Base-by-base conservation (phyloP, 2,113 vertebrate genomes). In the Ivindomyrus marchei region DNA sequence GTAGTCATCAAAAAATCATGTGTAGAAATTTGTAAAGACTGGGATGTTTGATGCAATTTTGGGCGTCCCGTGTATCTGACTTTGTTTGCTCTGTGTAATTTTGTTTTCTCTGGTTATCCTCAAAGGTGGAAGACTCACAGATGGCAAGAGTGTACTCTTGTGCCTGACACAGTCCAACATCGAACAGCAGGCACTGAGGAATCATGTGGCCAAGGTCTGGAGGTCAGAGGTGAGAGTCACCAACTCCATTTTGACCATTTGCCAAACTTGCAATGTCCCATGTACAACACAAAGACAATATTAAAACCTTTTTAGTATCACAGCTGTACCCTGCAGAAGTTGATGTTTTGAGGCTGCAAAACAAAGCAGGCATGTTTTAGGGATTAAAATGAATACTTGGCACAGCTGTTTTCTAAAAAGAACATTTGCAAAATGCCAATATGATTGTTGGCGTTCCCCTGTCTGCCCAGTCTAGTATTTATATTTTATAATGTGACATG, bases 71-170 rank as follows among this genome's bases (percentile, higher is more conserved):
- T 42, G 36, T 77, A 50, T 46, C 21, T 45, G 0, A 49, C 27
- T 15, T 49, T 31, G n/a, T 87, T 85, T 85, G 45, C 2, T 85
- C 45, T 47, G 66, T 89, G 50, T 90, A 88, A 70, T 92, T 88
- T 90, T 92, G 19, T 92, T 70, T 11, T 85, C 88, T 88, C 84
- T 89, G 19, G 89, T 83, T 92, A 85, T 92, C n/a, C 90, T 92
- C 88, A 2, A 91, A 99, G 98, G 77, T 99, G 98, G 98, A 96
- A 92, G 91, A 94, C 93, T 13, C 97, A 99, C 88, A 96, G 94
- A 91, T 99, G 98, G 98, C 95, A 96, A 90, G 94, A 94, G 70
- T 99, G 98, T 42, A 93, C 96, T 47, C 92, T 98, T 87, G 98
- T 98, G 74, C 98, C 98, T 0, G 97, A 97, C 1, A 95, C 96